These are phyloP conservation scores for Scolopax mira DNA, from an alignment of 2,113 vertebrate genomes.

Conservation along the genomic window DNA sequence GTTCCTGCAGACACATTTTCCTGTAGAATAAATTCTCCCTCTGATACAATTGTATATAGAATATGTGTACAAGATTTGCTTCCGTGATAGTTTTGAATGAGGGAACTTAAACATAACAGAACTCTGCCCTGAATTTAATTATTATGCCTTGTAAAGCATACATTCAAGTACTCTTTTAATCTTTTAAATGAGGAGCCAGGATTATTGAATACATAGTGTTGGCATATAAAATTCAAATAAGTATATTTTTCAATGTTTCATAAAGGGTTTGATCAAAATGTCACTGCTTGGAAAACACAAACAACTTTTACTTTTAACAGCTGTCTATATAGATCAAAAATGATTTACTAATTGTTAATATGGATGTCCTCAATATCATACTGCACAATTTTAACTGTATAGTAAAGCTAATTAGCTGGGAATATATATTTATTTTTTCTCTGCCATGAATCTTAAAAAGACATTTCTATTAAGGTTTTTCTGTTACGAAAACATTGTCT, in stretches of 20 bases:
- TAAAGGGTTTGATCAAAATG: neutral
- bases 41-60: neutral
- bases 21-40: neutral
- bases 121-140: neutral
- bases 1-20: neutral
- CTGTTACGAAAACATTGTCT: neutral
- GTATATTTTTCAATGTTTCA: neutral
- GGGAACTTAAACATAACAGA: neutral
- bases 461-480: neutral
- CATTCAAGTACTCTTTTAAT: neutral
- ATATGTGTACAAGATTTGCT: neutral
- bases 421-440: neutral
- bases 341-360: neutral
- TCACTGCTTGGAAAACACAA: neutral
- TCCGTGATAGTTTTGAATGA: neutral
- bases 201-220: neutral
- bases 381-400: neutral
- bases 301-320: neutral
- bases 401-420: neutral
- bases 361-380: accelerated
- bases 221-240: neutral
- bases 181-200: neutral
- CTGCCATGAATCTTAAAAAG: neutral
- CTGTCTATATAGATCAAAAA: neutral
- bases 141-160: neutral